Percentiles rank a stretch among this genome's conserved stretches.
Conservation (phyloP, 2,113 vertebrate species). For the Syrrhaptes paradoxus region DNA sequence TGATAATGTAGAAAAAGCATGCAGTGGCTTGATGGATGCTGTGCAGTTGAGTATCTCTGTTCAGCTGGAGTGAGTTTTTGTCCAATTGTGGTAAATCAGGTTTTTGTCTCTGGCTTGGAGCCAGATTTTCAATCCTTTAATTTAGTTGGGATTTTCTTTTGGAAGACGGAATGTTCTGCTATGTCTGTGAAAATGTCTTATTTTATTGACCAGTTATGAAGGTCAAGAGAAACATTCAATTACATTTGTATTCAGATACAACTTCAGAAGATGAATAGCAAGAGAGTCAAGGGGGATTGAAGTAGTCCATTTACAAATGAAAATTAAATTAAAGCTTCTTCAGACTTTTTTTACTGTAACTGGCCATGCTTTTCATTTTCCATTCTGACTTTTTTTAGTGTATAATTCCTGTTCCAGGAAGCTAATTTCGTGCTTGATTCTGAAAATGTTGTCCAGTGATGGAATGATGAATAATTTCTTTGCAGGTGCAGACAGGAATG, state of each 20-base stretch:
- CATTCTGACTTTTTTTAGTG: not conserved
- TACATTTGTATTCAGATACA: not conserved
- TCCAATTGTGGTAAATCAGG: not conserved
- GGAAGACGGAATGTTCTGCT: conserved; percentile 25
- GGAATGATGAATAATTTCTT: not conserved
- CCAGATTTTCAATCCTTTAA: conserved; percentile 38
- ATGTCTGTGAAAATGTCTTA: conserved; percentile 34
- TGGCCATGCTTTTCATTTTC: not conserved
- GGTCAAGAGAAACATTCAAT: conserved; percentile 17
- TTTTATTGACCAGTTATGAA: conserved; percentile 55
- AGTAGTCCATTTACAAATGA: not conserved
- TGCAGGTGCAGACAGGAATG: not conserved
- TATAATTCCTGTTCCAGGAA: not conserved
- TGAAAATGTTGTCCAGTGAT: not conserved
- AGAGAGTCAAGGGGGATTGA: not conserved
- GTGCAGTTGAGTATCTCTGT: not conserved
- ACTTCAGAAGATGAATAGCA: not conserved
- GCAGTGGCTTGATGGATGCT: not conserved
- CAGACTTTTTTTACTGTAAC: not conserved
- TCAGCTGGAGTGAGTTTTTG: not conserved
- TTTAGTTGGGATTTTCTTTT: conserved; percentile 54
- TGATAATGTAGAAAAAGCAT: not conserved
- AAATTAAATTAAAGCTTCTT: not conserved
- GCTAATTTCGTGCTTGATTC: not conserved
- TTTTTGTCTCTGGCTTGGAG: conserved; percentile 19